Conservation (phyloP, 2,797 vertebrate genomes). For the Pampus argenteus region DNA sequence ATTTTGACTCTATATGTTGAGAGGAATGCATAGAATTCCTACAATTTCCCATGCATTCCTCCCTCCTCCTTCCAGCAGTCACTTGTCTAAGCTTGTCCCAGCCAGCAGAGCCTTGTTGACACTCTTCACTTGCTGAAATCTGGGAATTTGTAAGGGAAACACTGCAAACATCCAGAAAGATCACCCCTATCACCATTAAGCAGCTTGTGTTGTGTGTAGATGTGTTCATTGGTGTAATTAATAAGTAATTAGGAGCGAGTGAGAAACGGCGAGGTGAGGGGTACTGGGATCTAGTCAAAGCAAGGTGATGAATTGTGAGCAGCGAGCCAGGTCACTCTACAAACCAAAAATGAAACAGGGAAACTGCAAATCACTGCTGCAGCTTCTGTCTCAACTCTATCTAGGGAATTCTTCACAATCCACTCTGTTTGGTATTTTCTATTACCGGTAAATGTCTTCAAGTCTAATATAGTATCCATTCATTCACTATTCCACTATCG, state of each 20-base stretch:
- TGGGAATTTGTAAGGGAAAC: constrained; percentile 76
- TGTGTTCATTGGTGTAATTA: constrained; percentile 21
- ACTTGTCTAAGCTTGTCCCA: constrained; percentile 82
- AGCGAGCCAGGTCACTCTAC: not conserved
- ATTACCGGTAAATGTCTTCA: not conserved
- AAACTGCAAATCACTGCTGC: constrained; percentile 16
- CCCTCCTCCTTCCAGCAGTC: constrained; percentile 68
- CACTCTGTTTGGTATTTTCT: not conserved
- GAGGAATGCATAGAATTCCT: constrained; percentile 80
- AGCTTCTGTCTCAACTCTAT: not conserved
- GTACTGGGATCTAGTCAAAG: constrained; percentile 11
- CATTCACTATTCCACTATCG: not conserved
- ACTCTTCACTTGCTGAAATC: constrained; percentile 59
- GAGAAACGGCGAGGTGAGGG: constrained; percentile 13
- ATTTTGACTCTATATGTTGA: constrained; percentile 61
- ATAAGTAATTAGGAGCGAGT: constrained; percentile 45
- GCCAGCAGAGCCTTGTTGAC: constrained; percentile 72
- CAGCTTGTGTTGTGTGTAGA: constrained; percentile 26
- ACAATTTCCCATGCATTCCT: constrained; percentile 76
- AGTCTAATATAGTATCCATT: not conserved
- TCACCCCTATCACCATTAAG: constrained; percentile 71
- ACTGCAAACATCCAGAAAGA: constrained; percentile 60
- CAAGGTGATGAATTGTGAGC: constrained; percentile 9
- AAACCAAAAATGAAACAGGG: not conserved
- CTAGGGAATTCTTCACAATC: not conserved